A percentile compares a stretch with the other conserved stretches of the same genome.
These are phyloP conservation scores for Drosophila sturtevanti DNA, from an alignment of 1,140 invertebrate genomes.

Conservation along the genomic window DNA sequence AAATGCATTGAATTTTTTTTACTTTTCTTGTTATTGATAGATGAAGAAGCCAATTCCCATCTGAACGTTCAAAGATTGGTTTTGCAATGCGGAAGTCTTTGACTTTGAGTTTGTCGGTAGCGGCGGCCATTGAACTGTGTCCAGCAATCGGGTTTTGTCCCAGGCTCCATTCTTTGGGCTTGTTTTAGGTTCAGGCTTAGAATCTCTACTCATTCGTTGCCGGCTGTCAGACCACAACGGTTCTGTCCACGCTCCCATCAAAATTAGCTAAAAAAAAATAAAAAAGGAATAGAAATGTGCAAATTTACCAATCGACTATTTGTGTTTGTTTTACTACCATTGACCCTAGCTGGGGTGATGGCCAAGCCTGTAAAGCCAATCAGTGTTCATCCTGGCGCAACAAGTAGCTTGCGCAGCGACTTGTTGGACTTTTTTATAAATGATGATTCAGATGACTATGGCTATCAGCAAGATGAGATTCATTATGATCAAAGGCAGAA, in stretches of 20 bases:
- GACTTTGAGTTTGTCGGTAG: constrained; percentile 14
- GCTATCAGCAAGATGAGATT: constrained; percentile 62
- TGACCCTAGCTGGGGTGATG: constrained; percentile 15
- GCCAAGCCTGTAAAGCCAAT: constrained; percentile 24
- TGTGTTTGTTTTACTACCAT: constrained; percentile 57
- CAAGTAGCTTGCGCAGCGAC: constrained; percentile 42
- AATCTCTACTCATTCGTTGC: constrained; percentile 57
- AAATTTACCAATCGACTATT: constrained; percentile 79
- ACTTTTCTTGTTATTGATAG: neutral
- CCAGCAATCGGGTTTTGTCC: constrained; percentile 63
- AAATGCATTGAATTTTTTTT: constrained; percentile 38
- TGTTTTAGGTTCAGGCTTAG: constrained; percentile 23
- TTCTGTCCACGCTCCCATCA: constrained; percentile 39
- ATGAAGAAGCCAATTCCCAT: constrained; percentile 7
- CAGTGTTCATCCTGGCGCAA: constrained; percentile 13
- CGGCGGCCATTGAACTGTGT: constrained; percentile 66
- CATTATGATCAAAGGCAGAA: constrained; percentile 77
- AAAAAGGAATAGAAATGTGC: constrained; percentile 56
- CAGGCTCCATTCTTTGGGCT: constrained; percentile 41
- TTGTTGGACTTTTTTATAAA: constrained; percentile 62
- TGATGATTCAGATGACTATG: constrained; percentile 59
- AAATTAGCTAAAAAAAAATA: neutral
- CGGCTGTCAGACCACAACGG: constrained; percentile 51
- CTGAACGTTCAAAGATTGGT: constrained; percentile 46
- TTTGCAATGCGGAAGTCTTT: constrained; percentile 74